Evolutionary conservation across 1,140 invertebrate genomes (phyloP).

Genomic region (Diachasma alloeum): DNA sequence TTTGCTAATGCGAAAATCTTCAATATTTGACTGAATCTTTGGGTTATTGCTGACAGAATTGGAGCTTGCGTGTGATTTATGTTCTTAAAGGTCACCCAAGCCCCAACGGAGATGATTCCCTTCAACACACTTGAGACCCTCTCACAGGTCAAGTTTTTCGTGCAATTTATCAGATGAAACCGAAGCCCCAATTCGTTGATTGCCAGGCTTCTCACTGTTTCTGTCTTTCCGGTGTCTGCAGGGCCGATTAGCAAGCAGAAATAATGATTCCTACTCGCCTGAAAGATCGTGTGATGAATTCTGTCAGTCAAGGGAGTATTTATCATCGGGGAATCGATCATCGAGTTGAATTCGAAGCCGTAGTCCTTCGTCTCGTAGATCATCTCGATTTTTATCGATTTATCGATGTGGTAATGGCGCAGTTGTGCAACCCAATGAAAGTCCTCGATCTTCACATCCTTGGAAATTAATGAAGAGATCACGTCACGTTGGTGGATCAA

Average conservation of each 20-base stretch:
- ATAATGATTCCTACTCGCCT: constrained; percentile 75
- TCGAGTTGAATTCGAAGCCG: constrained; percentile 84
- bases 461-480: constrained; percentile 64
- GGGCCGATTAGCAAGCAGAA: constrained; percentile 73
- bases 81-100: constrained; percentile 79
- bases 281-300: constrained; percentile 89
- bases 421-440: constrained; percentile 93
- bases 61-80: constrained; percentile 72
- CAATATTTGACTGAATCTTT: constrained; percentile 66
- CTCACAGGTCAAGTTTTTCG: constrained; percentile 70
- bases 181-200: constrained; percentile 70
- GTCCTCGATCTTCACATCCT: constrained; percentile 69
- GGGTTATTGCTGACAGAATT: constrained; percentile 64
- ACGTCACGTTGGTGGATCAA: constrained; percentile 73
- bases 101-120: constrained; percentile 72
- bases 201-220: constrained; percentile 75
- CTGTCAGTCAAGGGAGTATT: constrained; percentile 91
- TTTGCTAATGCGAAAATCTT: constrained; percentile 60
- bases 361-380: constrained; percentile 80
- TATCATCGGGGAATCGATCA: constrained; percentile 80
- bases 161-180: constrained; percentile 75
- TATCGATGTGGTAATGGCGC: constrained; percentile 83
- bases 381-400: constrained; percentile 78
- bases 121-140: constrained; percentile 70
- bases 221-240: constrained; percentile 75